Evolutionary conservation across 2,888 invertebrate genomes (phyloP), one percentile per base, ranked within the genome.

Genomic region (Caradrina clavipalpis): DNA sequence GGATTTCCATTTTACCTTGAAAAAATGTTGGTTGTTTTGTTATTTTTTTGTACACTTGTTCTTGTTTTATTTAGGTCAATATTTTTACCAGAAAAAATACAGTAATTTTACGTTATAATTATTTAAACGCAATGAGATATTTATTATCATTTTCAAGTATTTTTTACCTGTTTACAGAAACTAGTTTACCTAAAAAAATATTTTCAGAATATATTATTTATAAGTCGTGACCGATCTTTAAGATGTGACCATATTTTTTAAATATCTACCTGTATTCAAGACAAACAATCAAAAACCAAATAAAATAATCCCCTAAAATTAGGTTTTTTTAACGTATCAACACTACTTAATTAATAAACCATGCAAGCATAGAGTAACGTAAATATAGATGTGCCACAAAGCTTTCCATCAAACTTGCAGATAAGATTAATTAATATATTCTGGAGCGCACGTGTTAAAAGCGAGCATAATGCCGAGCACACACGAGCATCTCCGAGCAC

Each of bases 381-480:
- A 79, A 73, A 74, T 59, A 76, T 42, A 73, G 57, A 78, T 61
- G 61, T 61, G 66, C 57, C 68, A 56, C 65, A 80, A 73, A 72
- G 73, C 73, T 82, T 80, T 77, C 69, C 66, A 75, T 78, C 71
- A 73, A 81, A 84, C 57, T 73, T 76, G 57, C 64, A 75, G 74
- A 84, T 82, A 79, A 75, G 76, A 83, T 81, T 84, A 83, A 81
- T 81, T 82, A 84, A 76, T 78, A 63, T 69, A 76, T 80, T 73
- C 73, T 45, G 59, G 45, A 63, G 56, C 60, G 70, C 61, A 74
- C 68, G 77, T 72, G 73, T 65, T 76, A 78, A 81, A 80, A 80
- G 80, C 80, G 50, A 78, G 64, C 69, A 58, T 73, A 21, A 78
- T 75, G 69, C 55, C 19, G 59, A 77, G n/a, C 45, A 49, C 35